These are phyloP conservation scores for Stichopus horrens DNA, from an alignment of 53 echinoderm and acorn worm genomes.

Conservation along the genomic window DNA sequence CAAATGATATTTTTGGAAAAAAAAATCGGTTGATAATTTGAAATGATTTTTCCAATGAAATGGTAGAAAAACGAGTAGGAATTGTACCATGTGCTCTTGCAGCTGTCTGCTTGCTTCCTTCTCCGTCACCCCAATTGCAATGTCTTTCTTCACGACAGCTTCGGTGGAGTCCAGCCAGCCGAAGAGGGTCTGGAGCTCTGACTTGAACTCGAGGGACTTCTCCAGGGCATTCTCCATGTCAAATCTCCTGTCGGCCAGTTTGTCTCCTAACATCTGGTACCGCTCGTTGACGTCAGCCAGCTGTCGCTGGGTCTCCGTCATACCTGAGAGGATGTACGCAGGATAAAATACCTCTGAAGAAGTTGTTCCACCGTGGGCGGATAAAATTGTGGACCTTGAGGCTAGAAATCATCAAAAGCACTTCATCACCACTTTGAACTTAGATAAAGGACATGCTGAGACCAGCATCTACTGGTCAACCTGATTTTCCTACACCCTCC, in stretches of 20 bases:
- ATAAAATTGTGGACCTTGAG: no score
- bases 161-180: slow-evolving; percentile 85
- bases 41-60: not conserved
- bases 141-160: slow-evolving; percentile 59
- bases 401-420: no score
- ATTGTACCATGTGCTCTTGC: slow-evolving; percentile 81
- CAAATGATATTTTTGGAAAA: no score
- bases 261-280: slow-evolving; percentile 84
- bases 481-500: no score
- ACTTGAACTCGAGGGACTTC: slow-evolving; percentile 73
- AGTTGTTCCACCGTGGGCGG: no score
- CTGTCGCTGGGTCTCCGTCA: slow-evolving; percentile 83
- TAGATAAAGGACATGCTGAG: no score
- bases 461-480: no score
- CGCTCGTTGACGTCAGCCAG: slow-evolving; percentile 87
- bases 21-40: not conserved
- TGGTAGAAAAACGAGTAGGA: not conserved
- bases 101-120: slow-evolving; percentile 78
- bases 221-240: slow-evolving; percentile 87
- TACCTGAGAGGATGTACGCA: slow-evolving; percentile 43
- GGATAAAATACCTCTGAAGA: no score
- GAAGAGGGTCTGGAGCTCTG: slow-evolving; percentile 69
- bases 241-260: slow-evolving; percentile 83
- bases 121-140: slow-evolving; percentile 64
- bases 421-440: no score